A percentile compares a stretch with the other conserved stretches of the same genome.
phyloP scores from a whole-genome alignment of 2,888 invertebrate genomes.

The Dyspetes luteomarginatus region DNA sequence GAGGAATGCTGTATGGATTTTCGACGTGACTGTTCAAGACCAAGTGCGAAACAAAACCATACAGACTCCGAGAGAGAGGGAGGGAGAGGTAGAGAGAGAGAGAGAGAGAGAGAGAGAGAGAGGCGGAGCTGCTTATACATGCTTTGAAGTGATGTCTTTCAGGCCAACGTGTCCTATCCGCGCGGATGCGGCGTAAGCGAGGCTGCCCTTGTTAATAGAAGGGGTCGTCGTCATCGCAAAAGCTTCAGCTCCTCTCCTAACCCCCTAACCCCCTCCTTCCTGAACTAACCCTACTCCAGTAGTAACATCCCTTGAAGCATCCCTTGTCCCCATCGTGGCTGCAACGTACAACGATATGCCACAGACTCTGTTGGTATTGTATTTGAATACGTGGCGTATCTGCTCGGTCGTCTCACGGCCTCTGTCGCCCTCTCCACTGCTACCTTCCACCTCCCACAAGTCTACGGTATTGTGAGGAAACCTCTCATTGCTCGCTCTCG shows the following conservation, averaged over 20 bases:
- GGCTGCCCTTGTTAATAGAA: constrained; percentile 79
- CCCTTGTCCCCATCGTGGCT: constrained; percentile 57
- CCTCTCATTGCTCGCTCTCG: constrained; percentile 24
- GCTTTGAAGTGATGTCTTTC: constrained; percentile 78
- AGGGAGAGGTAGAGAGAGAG: constrained; percentile 36
- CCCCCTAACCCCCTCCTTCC: too few relatives aligned
- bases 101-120: constrained; percentile 24
- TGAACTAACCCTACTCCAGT: constrained; percentile 16
- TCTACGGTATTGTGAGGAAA: constrained; percentile 64
- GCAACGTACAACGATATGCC: constrained; percentile 73
- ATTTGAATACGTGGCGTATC: constrained; percentile 82
- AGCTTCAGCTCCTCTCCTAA: constrained; percentile 52
- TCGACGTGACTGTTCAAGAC: constrained; percentile 58
- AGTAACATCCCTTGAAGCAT: constrained; percentile 46
- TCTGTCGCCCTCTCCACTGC: too few relatives aligned
- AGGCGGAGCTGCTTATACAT: constrained; percentile 48
- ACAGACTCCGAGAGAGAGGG: constrained; percentile 46
- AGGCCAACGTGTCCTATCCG: constrained; percentile 78
- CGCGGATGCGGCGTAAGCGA: constrained; percentile 68
- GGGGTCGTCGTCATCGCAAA: constrained; percentile 72
- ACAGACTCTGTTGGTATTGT: constrained; percentile 77
- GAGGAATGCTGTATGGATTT: constrained; percentile 70
- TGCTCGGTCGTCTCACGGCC: constrained; percentile 69
- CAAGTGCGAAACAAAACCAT: constrained; percentile 32
- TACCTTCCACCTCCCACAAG: constrained; percentile 34